Conservation (phyloP, 2,113 vertebrate genomes). For the Sarotherodon lohbergeri region DNA sequence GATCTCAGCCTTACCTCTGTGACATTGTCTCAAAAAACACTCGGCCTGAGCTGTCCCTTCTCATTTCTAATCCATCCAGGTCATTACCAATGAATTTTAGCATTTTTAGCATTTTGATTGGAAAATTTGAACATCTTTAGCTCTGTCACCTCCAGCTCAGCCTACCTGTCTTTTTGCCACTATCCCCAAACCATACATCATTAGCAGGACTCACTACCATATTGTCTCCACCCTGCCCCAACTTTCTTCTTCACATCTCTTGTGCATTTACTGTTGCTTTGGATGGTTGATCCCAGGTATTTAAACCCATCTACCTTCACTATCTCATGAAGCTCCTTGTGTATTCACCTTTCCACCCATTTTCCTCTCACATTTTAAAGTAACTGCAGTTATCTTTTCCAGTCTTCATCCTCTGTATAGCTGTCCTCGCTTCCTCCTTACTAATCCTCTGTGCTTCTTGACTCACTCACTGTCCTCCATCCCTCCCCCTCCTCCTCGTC, state of each 20-base stretch:
- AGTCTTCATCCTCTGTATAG: not conserved
- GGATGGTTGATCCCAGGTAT: not conserved
- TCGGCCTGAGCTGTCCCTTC: not conserved
- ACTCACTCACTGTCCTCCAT: not conserved
- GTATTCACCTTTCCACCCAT: not conserved
- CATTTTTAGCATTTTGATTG: not conserved
- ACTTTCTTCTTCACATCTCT: not conserved
- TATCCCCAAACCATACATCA: not conserved
- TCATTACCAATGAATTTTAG: not conserved
- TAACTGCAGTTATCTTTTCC: not conserved
- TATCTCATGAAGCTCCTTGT: not conserved
- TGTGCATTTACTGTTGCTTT: not conserved
- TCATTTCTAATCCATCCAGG: not conserved
- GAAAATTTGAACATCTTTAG: not conserved
- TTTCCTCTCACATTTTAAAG: not conserved
- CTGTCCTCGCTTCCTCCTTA: not conserved
- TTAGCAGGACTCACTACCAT: not conserved
- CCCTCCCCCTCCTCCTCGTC: fast-evolving
- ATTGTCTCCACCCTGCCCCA: fast-evolving
- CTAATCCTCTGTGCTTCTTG: not conserved
- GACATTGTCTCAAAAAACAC: not conserved
- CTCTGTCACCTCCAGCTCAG: not conserved
- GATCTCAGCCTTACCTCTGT: not conserved
- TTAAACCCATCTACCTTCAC: not conserved
- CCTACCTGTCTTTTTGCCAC: not conserved